A percentile compares a stretch with the other conserved stretches of the same genome.
phyloP scores from a whole-genome alignment of 2,888 invertebrate species.

The Lasioglossum leucozonium region DNA sequence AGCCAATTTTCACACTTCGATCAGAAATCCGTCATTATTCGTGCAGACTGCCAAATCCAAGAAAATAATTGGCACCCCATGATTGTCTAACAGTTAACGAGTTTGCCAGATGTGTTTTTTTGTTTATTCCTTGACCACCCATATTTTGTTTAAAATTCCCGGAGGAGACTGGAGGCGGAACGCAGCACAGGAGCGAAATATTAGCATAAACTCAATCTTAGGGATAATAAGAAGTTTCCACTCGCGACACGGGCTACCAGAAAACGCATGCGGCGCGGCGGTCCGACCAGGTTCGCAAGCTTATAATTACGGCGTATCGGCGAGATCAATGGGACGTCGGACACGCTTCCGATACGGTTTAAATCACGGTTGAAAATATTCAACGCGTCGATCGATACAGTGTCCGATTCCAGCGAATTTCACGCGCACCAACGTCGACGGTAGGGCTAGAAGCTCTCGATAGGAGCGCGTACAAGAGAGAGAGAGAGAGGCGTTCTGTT shows the following conservation, averaged over 20 bases:
- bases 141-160: not conserved
- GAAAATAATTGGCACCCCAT: too few species aligned
- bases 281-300: not conserved
- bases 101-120: not conserved
- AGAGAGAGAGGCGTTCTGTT: not conserved
- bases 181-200: not conserved
- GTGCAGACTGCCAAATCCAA: too few species aligned
- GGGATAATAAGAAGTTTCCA: slow-evolving; percentile 3
- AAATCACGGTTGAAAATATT: slow-evolving; percentile 19
- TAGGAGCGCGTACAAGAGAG: too few species aligned
- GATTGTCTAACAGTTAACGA: not conserved
- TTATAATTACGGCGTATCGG: not conserved
- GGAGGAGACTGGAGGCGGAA: not conserved
- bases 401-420: not conserved
- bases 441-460: not conserved
- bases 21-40: too few species aligned
- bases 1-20: too few species aligned
- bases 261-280: not conserved
- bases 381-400: not conserved
- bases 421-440: not conserved
- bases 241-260: slow-evolving; percentile 3
- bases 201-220: slow-evolving; percentile 4
- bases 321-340: slow-evolving; percentile 12
- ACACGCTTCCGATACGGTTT: slow-evolving; percentile 1
- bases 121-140: not conserved